These are phyloP conservation scores for Gila robusta DNA, from an alignment of 2,797 vertebrate species.

Conservation along the genomic window DNA sequence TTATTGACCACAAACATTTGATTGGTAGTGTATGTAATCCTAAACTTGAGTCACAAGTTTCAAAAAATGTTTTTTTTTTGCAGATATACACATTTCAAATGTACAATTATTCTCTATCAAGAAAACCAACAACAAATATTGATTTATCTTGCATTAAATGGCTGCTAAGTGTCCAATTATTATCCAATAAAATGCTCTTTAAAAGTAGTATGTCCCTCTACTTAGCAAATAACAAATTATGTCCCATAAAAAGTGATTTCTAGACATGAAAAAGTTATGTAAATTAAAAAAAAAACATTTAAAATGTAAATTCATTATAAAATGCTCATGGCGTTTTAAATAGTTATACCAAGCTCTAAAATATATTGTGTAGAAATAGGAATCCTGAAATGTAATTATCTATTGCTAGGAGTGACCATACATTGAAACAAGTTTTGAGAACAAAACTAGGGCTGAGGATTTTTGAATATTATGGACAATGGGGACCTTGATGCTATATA, in stretches of 20 bases:
- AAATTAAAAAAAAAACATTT: neutral
- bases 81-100: neutral
- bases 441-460: neutral
- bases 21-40: neutral
- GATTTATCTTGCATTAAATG: neutral
- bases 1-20: neutral
- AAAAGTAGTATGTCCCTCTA: neutral
- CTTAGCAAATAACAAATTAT: neutral
- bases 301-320: neutral
- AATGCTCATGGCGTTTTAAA: too few relatives aligned
- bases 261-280: neutral
- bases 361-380: neutral
- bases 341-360: neutral
- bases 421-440: neutral
- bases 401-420: neutral
- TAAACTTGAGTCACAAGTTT: too few relatives aligned
- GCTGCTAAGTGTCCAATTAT: too few relatives aligned
- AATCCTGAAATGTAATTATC: neutral
- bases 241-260: neutral
- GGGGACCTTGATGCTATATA: too few relatives aligned
- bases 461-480: neutral
- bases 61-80: too few relatives aligned
- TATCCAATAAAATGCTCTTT: neutral
- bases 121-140: neutral
- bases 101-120: neutral